Percentiles rank a stretch among this genome's conserved stretches.
Evolutionary conservation across 92 coral and sea anemone genomes (phyloP).

Genomic region (Parazoanthus swiftii): DNA sequence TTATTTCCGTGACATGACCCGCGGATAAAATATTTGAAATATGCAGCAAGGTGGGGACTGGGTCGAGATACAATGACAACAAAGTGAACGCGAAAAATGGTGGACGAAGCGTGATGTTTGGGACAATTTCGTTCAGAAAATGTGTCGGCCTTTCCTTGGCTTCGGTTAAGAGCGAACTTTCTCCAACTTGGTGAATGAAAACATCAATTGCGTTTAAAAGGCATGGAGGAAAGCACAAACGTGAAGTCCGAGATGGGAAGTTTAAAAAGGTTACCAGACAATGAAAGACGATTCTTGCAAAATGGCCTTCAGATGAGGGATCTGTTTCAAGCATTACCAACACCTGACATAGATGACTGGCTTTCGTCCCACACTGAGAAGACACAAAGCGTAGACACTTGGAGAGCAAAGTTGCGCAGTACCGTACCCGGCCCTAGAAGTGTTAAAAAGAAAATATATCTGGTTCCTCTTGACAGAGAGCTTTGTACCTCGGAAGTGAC

Average conservation of each 20-base stretch:
- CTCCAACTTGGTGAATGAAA: neutral
- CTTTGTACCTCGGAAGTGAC: conserved; percentile 53
- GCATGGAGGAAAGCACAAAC: conserved; percentile 27
- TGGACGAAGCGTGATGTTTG: neutral
- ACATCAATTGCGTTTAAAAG: neutral
- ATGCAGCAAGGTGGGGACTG: conserved; percentile 31
- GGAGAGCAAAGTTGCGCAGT: conserved; percentile 37
- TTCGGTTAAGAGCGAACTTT: neutral
- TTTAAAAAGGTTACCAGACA: conserved; percentile 42
- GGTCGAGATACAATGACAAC: conserved; percentile 35
- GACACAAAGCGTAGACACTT: conserved; percentile 49
- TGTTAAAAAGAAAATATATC: conserved; percentile 49
- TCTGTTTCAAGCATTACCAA: conserved; percentile 50
- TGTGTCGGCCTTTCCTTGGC: conserved; percentile 6
- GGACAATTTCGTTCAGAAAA: neutral
- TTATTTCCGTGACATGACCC: conserved; percentile 25
- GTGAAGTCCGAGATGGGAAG: conserved; percentile 38
- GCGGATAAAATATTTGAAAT: neutral
- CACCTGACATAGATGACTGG: conserved; percentile 57
- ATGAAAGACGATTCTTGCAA: conserved; percentile 50
- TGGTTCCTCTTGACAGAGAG: conserved; percentile 57
- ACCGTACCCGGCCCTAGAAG: conserved; percentile 38
- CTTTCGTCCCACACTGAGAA: conserved; percentile 56
- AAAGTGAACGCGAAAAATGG: neutral
- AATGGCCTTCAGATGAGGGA: conserved; percentile 37